Conservation (phyloP, 2,888 invertebrate genomes). For the Eucriotettix oculatus region DNA sequence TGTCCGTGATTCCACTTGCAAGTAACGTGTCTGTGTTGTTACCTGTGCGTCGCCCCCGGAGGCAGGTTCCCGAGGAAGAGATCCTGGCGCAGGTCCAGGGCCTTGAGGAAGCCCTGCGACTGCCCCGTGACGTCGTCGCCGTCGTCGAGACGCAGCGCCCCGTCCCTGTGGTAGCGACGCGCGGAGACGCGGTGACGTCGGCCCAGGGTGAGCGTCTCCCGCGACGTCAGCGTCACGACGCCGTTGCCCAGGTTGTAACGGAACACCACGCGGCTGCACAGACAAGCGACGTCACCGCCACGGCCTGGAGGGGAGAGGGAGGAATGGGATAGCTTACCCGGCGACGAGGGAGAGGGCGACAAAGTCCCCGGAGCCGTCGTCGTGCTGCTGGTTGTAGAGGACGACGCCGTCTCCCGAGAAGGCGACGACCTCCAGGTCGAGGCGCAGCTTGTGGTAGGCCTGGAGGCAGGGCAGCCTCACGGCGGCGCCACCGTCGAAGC, state of each 20-base stretch:
- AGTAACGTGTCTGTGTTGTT: too few species aligned
- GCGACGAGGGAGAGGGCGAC: constrained; percentile 66
- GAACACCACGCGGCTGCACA: constrained; percentile 49
- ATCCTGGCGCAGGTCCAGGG: constrained; percentile 63
- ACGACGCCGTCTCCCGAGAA: constrained; percentile 67
- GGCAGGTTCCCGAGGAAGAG: constrained; percentile 46
- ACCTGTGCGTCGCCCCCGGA: too few species aligned
- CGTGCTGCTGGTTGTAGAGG: constrained; percentile 70
- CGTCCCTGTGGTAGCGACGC: constrained; percentile 66
- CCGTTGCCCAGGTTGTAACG: constrained; percentile 75
- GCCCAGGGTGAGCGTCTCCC: constrained; percentile 53
- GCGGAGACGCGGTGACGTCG: constrained; percentile 63
- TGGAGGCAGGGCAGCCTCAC: constrained; percentile 58
- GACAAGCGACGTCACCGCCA: not conserved
- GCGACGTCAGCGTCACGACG: constrained; percentile 50
- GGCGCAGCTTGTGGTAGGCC: constrained; percentile 65
- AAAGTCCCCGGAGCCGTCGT: constrained; percentile 71
- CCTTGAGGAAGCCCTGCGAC: constrained; percentile 59
- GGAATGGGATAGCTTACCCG: constrained; percentile 30
- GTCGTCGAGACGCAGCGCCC: constrained; percentile 62
- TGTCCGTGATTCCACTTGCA: too few species aligned
- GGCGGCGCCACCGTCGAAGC: constrained; percentile 67
- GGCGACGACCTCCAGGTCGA: constrained; percentile 73
- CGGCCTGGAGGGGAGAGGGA: too few species aligned
- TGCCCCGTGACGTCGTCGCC: constrained; percentile 64